These are phyloP conservation scores for Stegophylla sp. DNA, from an alignment of 2,888 invertebrate genomes.

Conservation along the genomic window DNA sequence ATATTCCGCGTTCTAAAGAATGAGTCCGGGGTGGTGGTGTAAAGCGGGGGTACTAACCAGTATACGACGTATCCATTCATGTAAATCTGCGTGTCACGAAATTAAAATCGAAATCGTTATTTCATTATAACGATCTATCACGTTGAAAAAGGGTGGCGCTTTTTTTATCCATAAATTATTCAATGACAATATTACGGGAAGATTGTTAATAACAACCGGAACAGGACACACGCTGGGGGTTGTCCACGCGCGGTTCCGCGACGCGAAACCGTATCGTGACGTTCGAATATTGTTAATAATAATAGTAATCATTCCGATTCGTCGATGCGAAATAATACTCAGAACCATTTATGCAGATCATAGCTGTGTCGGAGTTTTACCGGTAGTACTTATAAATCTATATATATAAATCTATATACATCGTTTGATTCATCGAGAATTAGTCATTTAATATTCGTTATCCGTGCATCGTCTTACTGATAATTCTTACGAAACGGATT, in stretches of 20 bases:
- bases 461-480: too few relatives aligned
- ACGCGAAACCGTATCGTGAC: neutral
- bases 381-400: too few relatives aligned
- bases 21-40: neutral
- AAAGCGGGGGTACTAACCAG: neutral
- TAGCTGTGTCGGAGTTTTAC: too few relatives aligned
- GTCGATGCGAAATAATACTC: neutral
- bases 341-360: too few relatives aligned
- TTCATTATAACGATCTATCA: constrained; percentile 42
- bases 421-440: too few relatives aligned
- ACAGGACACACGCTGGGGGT: neutral
- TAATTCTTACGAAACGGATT: too few relatives aligned
- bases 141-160: neutral
- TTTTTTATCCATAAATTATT: neutral
- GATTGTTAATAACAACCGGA: constrained; percentile 10
- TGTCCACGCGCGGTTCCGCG: neutral
- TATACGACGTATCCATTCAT: constrained; percentile 29
- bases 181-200: neutral
- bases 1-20: neutral
- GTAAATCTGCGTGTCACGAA: constrained; percentile 49
- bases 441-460: too few relatives aligned
- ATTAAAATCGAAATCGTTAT: constrained; percentile 51
- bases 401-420: too few relatives aligned
- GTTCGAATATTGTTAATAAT: neutral
- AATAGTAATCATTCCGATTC: neutral